These are phyloP conservation scores for Spodoptera litura DNA, from an alignment of 1,140 invertebrate species.

Conservation along the genomic window DNA sequence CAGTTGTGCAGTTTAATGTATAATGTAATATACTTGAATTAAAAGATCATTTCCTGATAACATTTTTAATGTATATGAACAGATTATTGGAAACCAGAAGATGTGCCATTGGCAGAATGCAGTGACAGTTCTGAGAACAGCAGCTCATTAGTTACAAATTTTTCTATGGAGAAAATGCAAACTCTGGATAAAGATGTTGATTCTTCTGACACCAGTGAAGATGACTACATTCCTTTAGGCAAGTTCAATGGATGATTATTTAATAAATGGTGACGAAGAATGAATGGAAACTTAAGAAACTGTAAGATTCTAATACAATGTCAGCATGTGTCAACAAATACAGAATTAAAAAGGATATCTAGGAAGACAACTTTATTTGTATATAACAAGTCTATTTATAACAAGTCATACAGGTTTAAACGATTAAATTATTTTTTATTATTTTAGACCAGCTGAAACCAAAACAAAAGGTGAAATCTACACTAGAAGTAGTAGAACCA, in stretches of 20 bases:
- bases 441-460: slow-evolving; percentile 72
- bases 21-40: neutral
- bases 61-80: slow-evolving; percentile 45
- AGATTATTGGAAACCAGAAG: slow-evolving; percentile 82
- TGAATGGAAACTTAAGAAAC: neutral
- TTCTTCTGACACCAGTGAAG: slow-evolving; percentile 79
- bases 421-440: slow-evolving; percentile 11
- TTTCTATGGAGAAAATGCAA: slow-evolving; percentile 78
- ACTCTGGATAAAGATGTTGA: slow-evolving; percentile 76
- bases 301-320: slow-evolving; percentile 22
- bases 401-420: no score
- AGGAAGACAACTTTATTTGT: no score
- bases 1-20: neutral
- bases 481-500: slow-evolving; percentile 69
- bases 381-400: no score
- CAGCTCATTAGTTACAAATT: slow-evolving; percentile 78
- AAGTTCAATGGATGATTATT: slow-evolving; percentile 45
- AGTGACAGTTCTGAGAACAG: slow-evolving; percentile 83
- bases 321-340: slow-evolving; percentile 3
- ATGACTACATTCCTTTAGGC: slow-evolving; percentile 82
- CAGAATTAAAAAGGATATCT: no score
- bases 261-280: slow-evolving; percentile 7
- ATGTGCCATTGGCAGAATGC: slow-evolving; percentile 73
- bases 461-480: slow-evolving; percentile 64
- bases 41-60: neutral